Evolutionary conservation across 2,888 invertebrate species (phyloP).

Genomic region (Schizotus pectinicornis): DNA sequence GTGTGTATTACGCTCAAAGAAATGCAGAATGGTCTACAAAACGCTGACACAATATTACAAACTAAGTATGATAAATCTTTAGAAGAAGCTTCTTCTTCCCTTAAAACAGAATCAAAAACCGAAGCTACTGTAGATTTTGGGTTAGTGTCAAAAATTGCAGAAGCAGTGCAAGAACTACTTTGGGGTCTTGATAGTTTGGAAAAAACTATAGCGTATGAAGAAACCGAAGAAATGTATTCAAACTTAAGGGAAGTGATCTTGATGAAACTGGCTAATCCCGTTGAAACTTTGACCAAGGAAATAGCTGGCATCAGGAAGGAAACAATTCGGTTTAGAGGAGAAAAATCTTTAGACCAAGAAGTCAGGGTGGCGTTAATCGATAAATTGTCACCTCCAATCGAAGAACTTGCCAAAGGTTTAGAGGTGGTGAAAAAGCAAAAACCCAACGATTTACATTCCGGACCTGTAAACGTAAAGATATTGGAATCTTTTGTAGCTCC

Average conservation of each 20-base stretch:
- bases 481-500: slow-evolving; percentile 50
- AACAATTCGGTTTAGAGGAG: slow-evolving; percentile 48
- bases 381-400: slow-evolving; percentile 67
- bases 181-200: slow-evolving; percentile 54
- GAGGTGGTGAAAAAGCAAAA: slow-evolving; percentile 58
- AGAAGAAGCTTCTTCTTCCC: slow-evolving; percentile 28
- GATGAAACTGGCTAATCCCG: slow-evolving; percentile 48
- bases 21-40: slow-evolving; percentile 62
- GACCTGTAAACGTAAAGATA: slow-evolving; percentile 57
- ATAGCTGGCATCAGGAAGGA: slow-evolving; percentile 49
- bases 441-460: slow-evolving; percentile 59
- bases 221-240: slow-evolving; percentile 41
- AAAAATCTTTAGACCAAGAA: slow-evolving; percentile 53
- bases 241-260: slow-evolving; percentile 44
- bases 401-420: slow-evolving; percentile 67
- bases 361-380: slow-evolving; percentile 66
- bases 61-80: slow-evolving; percentile 41
- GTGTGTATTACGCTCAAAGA: slow-evolving; percentile 66
- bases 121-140: slow-evolving; percentile 3
- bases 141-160: slow-evolving; percentile 10
- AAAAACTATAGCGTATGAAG: slow-evolving; percentile 38
- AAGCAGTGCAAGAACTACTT: slow-evolving; percentile 9
- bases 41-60: slow-evolving; percentile 40
- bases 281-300: slow-evolving; percentile 49
- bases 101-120: slow-evolving; percentile 48